Evolutionary conservation across 2,797 vertebrate genomes (phyloP), one percentile per base, ranked within the genome.

Genomic region (Poeciliopsis presidionis): DNA sequence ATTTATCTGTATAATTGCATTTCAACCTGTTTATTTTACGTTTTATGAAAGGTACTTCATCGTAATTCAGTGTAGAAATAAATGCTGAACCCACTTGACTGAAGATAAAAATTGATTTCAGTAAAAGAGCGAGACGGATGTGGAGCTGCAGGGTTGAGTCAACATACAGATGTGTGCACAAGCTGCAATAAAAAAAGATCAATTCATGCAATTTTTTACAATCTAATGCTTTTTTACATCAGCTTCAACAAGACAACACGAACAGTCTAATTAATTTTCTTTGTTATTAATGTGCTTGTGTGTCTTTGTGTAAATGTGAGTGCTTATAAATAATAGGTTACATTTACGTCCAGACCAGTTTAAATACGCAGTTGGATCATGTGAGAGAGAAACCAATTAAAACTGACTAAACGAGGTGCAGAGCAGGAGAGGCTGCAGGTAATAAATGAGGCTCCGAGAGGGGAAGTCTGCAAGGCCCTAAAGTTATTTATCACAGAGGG

Each of bases 331-430:
- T 84, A 76, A 77, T 72, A 76, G 73, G 73, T 76, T 81, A 67
- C 45, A 67, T 55, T 61, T 79, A 43, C 74, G 69, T 84, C 78
- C 74, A 76, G 77, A 78, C 65, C 78, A 74, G 82, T 87, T 75
- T 67, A 53, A 87, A 78, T 81, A 74, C 76, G 83, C 85, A 85
- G 88, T 63, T 74, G 83, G 73, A 80, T 84, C 74, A 80, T 81
- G 33, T 87, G 83, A 90, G 77, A 81, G 79, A 91, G 82, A 84
- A 85, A 83, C 77, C 89, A 90, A 90, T 93, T 93, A 89, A 90
- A 89, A 92, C 87, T 77, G 84, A 92, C 93, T 90, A 91, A 80
- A 89, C 51, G 77, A 89, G 78, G 88, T 76, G 65, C 79, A 73
- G 28, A 74, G 67, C 7, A 51, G 47, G 47, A 69, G 80, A 36